Evolutionary conservation across 2,113 vertebrate species (phyloP).

Genomic region (Perognathus longimembris): DNA sequence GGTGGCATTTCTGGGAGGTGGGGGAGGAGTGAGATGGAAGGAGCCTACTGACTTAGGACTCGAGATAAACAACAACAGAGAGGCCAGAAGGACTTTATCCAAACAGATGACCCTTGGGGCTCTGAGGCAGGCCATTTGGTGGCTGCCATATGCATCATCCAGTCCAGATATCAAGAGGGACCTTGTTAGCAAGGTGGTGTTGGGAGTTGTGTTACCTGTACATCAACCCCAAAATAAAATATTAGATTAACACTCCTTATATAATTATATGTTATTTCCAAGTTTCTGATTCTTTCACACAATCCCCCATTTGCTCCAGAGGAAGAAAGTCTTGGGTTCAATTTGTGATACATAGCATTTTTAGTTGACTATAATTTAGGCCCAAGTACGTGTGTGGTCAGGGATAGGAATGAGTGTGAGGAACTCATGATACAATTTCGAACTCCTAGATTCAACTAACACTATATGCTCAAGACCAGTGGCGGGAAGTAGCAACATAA

Average conservation of each 20-base stretch:
- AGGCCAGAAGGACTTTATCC: slow-evolving; percentile 61
- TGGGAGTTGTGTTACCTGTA: neutral
- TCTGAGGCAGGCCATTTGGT: slow-evolving; percentile 78
- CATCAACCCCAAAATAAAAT: slow-evolving; percentile 26
- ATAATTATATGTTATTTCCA: neutral
- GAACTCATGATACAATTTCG: neutral
- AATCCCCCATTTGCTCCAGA: slow-evolving; percentile 27
- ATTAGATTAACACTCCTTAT: slow-evolving; percentile 36
- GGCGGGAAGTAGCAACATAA: neutral
- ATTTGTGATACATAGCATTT: neutral
- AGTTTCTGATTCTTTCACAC: neutral
- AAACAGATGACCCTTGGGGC: slow-evolving; percentile 70
- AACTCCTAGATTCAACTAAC: neutral
- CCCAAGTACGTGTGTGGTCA: neutral
- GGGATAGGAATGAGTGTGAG: neutral
- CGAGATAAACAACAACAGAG: slow-evolving; percentile 78
- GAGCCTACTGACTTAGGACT: slow-evolving; percentile 61
- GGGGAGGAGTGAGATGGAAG: slow-evolving; percentile 33
- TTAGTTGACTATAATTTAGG: neutral
- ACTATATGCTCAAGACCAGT: neutral
- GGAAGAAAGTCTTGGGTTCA: neutral
- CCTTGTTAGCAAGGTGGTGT: neutral
- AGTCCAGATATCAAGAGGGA: slow-evolving; percentile 49
- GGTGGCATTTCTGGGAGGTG: slow-evolving; percentile 64
- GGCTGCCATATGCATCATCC: slow-evolving; percentile 70